Evolutionary conservation across 1,140 invertebrate genomes (phyloP).

Genomic region (Drosophila kepulauana): DNA sequence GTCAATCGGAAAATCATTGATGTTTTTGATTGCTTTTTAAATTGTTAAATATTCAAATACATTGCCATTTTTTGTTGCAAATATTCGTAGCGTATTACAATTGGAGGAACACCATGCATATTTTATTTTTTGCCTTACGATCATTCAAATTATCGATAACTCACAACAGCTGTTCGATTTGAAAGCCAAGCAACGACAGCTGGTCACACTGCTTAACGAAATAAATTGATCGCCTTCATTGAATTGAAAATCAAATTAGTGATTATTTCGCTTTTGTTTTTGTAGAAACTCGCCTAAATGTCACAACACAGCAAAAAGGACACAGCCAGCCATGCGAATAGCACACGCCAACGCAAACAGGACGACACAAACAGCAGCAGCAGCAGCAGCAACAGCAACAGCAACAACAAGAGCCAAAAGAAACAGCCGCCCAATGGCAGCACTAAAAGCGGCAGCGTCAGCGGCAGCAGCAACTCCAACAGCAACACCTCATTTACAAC

Average conservation of each 20-base stretch:
- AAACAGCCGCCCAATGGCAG: constrained; percentile 45
- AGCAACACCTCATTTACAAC: constrained; percentile 40
- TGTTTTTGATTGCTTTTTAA: background rate
- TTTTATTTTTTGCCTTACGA: background rate
- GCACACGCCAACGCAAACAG: constrained; percentile 54
- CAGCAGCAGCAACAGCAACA: constrained; percentile 26
- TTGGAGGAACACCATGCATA: background rate
- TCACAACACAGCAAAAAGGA: constrained; percentile 81
- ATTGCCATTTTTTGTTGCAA: background rate
- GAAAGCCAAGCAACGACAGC: background rate
- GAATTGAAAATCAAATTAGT: background rate
- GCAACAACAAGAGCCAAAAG: constrained; percentile 36
- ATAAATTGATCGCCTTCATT: background rate
- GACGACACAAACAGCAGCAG: constrained; percentile 35
- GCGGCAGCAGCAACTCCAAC: constrained; percentile 31
- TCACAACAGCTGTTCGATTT: background rate
- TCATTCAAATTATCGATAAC: constrained; percentile 2
- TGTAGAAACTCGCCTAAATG: constrained; percentile 66
- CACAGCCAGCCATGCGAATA: constrained; percentile 44
- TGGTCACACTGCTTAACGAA: constrained; percentile 14
- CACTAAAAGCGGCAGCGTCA: constrained; percentile 23
- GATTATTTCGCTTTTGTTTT: constrained; percentile 7
- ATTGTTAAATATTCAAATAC: background rate
- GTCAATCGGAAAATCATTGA: constrained; percentile 1
- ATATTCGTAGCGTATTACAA: background rate